These are phyloP conservation scores for Clepsis dumicolana DNA, from an alignment of 2,888 invertebrate species.

Conservation along the genomic window DNA sequence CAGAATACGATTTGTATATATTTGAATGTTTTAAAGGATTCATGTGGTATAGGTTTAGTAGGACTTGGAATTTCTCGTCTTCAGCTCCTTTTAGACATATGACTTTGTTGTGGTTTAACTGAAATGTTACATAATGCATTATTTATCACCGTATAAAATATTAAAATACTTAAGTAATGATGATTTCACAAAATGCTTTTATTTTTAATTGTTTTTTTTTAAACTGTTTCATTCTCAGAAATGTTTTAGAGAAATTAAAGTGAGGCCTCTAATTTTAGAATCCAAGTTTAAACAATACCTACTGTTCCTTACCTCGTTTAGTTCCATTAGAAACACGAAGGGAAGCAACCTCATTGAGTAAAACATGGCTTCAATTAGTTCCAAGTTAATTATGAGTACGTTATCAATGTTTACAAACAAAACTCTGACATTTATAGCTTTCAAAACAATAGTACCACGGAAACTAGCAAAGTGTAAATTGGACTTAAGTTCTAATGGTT, in stretches of 20 bases:
- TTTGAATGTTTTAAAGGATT: slow-evolving; percentile 69
- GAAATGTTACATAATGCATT: background rate
- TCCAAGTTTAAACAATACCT: background rate
- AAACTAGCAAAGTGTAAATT: background rate
- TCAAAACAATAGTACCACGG: slow-evolving; percentile 4
- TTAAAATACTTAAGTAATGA: too few species aligned
- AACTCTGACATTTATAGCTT: background rate
- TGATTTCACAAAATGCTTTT: too few species aligned
- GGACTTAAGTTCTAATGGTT: background rate
- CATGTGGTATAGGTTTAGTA: slow-evolving; percentile 70
- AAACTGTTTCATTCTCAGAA: too few species aligned
- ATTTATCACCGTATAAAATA: background rate
- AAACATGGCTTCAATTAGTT: slow-evolving; percentile 16
- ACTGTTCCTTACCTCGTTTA: background rate
- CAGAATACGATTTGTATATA: slow-evolving; percentile 65
- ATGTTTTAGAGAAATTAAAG: too few species aligned
- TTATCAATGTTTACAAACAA: slow-evolving; percentile 16
- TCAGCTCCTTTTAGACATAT: slow-evolving; percentile 49
- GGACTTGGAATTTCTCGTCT: slow-evolving; percentile 63
- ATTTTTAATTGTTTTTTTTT: too few species aligned
- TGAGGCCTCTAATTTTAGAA: too few species aligned
- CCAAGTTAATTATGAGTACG: background rate
- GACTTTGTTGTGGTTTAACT: background rate
- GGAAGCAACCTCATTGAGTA: slow-evolving; percentile 10
- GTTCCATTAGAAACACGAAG: background rate